A percentile compares a stretch with the other conserved stretches of the same genome.
These are phyloP conservation scores for Pasiphila rectangulata DNA, from an alignment of 2,888 invertebrate species.

Conservation along the genomic window DNA sequence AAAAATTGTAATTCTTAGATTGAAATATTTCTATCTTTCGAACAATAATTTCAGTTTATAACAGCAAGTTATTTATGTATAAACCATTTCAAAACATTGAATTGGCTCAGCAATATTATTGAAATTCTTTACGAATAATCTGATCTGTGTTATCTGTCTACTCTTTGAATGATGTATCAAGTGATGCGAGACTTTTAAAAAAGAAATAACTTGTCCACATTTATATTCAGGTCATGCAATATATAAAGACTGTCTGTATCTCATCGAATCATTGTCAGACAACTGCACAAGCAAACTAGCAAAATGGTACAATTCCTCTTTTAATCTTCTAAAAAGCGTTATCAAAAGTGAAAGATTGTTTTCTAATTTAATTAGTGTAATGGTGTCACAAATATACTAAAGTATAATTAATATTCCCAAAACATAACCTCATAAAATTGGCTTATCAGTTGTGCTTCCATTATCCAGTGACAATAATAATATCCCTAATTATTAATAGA, in stretches of 20 bases:
- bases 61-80: no score
- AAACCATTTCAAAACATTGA: no score
- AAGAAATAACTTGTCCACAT: slow-evolving; percentile 35
- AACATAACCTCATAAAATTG: no score
- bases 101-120: background rate
- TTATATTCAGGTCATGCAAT: slow-evolving; percentile 43
- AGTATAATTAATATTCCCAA: no score
- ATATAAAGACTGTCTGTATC: slow-evolving; percentile 47
- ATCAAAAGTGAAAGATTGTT: background rate
- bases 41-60: no score
- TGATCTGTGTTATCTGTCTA: slow-evolving; percentile 6
- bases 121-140: background rate
- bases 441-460: no score
- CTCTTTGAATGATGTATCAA: slow-evolving; percentile 34
- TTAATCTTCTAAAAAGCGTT: background rate
- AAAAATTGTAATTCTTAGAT: no score
- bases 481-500: no score
- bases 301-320: slow-evolving; percentile 46
- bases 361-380: background rate
- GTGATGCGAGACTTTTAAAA: slow-evolving; percentile 16
- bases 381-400: background rate
- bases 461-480: no score
- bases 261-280: slow-evolving; percentile 43
- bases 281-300: slow-evolving; percentile 44
- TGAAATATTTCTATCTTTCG: no score